phyloP scores from a whole-genome alignment of 1,140 invertebrate genomes.

The Lordiphosa mommai region DNA sequence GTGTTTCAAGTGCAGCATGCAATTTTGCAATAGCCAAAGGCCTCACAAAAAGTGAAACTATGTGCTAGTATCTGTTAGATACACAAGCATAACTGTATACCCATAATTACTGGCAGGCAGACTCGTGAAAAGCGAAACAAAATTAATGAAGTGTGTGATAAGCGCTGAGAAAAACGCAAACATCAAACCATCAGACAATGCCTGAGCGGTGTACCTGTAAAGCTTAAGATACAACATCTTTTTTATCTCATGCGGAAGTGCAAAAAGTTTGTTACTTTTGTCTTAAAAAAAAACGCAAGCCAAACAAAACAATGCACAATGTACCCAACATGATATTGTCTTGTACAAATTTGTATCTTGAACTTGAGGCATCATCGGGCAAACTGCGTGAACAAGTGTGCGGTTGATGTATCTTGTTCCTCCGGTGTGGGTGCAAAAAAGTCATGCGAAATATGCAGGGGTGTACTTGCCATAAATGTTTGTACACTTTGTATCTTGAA shows the following conservation, averaged over 20 bases:
- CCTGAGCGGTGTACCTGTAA: conserved; percentile 13
- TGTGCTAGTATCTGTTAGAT: conserved; percentile 34
- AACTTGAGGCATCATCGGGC: conserved; percentile 63
- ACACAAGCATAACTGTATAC: conserved; percentile 48
- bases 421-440: conserved; percentile 2
- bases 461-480: conserved; percentile 4
- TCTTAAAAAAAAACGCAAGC: conserved; percentile 6
- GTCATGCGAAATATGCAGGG: conserved; percentile 3
- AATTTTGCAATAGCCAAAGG: conserved; percentile 64
- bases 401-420: neutral
- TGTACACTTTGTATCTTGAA: conserved; percentile 76
- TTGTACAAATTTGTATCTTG: conserved; percentile 65
- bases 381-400: conserved; percentile 21
- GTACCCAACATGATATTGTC: conserved; percentile 37
- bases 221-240: conserved; percentile 1
- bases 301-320: conserved; percentile 59
- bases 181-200: conserved; percentile 19
- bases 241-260: conserved; percentile 42
- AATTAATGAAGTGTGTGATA: conserved; percentile 76
- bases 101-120: conserved; percentile 15
- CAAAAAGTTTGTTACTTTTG: conserved; percentile 41
- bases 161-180: conserved; percentile 58
- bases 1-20: conserved; percentile 68
- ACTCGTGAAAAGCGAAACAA: conserved; percentile 69
- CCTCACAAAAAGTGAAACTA: conserved; percentile 62